Conservation (phyloP, 1,140 invertebrate species). For the Phenacoccus solenopsis region DNA sequence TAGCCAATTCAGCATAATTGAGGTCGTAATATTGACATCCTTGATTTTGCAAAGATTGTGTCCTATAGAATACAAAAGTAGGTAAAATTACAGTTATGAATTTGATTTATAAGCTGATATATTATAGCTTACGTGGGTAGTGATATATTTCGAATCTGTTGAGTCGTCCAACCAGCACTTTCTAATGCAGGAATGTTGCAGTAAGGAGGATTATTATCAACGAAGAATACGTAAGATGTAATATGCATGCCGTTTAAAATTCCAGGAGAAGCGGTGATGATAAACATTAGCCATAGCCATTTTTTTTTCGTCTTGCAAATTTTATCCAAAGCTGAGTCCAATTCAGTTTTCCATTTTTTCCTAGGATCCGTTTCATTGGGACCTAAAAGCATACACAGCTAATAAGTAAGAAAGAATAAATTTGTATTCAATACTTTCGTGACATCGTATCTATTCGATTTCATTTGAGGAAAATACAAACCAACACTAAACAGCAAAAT, state of each 20-base stretch:
- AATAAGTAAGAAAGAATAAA: too few relatives aligned
- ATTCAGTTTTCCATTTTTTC: not conserved
- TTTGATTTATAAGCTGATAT: too few relatives aligned
- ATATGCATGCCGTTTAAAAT: slow-evolving; percentile 43
- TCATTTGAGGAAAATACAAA: too few relatives aligned
- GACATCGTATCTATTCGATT: too few relatives aligned
- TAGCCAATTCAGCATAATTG: not conserved
- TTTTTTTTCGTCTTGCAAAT: slow-evolving; percentile 6
- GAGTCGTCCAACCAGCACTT: slow-evolving; percentile 36
- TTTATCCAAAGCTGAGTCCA: not conserved
- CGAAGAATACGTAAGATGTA: slow-evolving; percentile 41
- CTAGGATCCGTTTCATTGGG: not conserved
- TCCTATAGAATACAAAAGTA: too few relatives aligned
- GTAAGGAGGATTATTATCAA: slow-evolving; percentile 38
- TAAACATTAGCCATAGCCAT: slow-evolving; percentile 33
- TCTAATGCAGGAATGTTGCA: slow-evolving; percentile 37
- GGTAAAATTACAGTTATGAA: too few relatives aligned
- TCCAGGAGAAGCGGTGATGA: slow-evolving; percentile 38
- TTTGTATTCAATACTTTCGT: too few relatives aligned
- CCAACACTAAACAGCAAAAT: too few relatives aligned
- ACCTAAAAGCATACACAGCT: not conserved
- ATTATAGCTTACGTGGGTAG: slow-evolving; percentile 28
- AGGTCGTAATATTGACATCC: slow-evolving; percentile 12
- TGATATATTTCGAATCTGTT: slow-evolving; percentile 37
- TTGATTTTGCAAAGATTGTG: not conserved